These are phyloP conservation scores for Hirudo medicinalis DNA, from an alignment of 1,140 invertebrate species.

Conservation along the genomic window DNA sequence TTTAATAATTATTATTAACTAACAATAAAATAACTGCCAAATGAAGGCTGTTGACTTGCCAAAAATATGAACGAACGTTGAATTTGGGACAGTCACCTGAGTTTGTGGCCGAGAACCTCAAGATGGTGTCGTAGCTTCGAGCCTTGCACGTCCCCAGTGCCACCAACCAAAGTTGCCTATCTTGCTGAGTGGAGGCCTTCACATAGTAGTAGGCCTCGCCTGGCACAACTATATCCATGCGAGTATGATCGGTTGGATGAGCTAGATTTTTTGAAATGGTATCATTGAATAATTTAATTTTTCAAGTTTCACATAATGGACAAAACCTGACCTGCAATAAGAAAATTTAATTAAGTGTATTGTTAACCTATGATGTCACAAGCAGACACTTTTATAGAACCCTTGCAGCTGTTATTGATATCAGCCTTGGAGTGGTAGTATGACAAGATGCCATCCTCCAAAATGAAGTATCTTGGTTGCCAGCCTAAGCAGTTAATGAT, in stretches of 20 bases:
- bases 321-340: background rate
- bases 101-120: too few relatives aligned
- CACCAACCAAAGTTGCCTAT: slow-evolving; percentile 65
- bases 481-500: slow-evolving; percentile 49
- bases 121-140: slow-evolving; percentile 44
- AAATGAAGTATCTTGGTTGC: slow-evolving; percentile 71
- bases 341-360: background rate
- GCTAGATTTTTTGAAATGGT: slow-evolving; percentile 41
- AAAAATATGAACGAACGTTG: too few relatives aligned
- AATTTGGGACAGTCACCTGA: too few relatives aligned
- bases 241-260: slow-evolving; percentile 54
- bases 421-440: slow-evolving; percentile 72
- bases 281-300: slow-evolving; percentile 9
- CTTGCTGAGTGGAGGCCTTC: slow-evolving; percentile 57
- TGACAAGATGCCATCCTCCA: slow-evolving; percentile 63
- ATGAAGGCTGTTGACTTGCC: too few relatives aligned
- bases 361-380: slow-evolving; percentile 63
- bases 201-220: slow-evolving; percentile 68
- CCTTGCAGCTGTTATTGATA: slow-evolving; percentile 67
- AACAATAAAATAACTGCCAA: too few relatives aligned
- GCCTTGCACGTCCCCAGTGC: slow-evolving; percentile 66
- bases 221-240: slow-evolving; percentile 64
- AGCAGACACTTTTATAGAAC: slow-evolving; percentile 64
- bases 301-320: too few relatives aligned
- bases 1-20: too few relatives aligned